Evolutionary conservation across 2,113 vertebrate species (phyloP), one percentile per base, ranked within the genome.

Genomic region (Mystacornis crossleyi): DNA sequence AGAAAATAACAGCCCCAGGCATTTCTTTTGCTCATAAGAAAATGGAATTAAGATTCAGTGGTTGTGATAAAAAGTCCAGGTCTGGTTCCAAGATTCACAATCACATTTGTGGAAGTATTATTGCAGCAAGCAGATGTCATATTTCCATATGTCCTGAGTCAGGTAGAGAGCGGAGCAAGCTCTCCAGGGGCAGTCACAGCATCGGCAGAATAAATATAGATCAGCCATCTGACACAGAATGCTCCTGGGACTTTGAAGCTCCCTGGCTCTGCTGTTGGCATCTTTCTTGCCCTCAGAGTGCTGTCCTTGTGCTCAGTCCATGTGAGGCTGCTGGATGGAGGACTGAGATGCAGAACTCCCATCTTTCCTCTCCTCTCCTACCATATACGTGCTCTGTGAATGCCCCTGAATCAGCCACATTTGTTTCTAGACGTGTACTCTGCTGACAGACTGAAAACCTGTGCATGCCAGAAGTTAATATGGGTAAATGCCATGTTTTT

Each of bases 91-190:
- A 90, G 64, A 92, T n/a, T 89, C 71, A 55, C 62, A 92, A 86
- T 64, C 55, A 48, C 38, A 90, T 94, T 83, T 93, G 19, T 73
- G 60, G 18, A 78, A 89, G 5, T 58, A 81, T n/a, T 74, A 86
- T 20, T 85, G 79, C 88, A 80, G 75, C 64, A 93, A 94, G 81
- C 91, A 96, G 71, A 87, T 75, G 73, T 81, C 50, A 33, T 75
- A 79, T 91, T 93, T 93, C 87, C 66, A 43, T 86, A 87, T 21
- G 66, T 73, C 85, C 71, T 36, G 79, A 93, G 50, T 61, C 85
- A 95, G 92, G 87, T 94, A 58, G 82, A 75, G 90, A 90, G 55
- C 3, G 29, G 14, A 78, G 43, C 4, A 3, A 43, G 14, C 38
- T 95, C 87, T 93, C 92, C 42, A 64, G 71, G 43, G 67, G 21